Evolutionary conservation across 2,888 invertebrate genomes (phyloP).

Genomic region (Aspidiotus rigidus): DNA sequence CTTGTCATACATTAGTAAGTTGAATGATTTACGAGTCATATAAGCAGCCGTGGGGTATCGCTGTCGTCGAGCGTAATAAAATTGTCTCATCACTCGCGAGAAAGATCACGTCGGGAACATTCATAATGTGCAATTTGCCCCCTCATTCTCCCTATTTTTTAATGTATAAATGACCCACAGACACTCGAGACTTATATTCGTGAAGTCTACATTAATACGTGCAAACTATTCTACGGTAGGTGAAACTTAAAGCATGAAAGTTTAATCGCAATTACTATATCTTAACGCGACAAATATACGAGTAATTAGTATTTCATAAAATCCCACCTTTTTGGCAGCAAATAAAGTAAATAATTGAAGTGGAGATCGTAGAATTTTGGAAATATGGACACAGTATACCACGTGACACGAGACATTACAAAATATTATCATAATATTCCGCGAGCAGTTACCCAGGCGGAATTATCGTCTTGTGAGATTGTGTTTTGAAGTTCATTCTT

Average conservation of each 20-base stretch:
- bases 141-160: neutral
- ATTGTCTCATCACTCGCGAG: too few relatives aligned
- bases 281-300: neutral
- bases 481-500: slow-evolving; percentile 27
- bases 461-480: neutral
- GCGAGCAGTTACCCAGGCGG: neutral
- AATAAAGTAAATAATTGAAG: neutral
- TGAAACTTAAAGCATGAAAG: too few relatives aligned
- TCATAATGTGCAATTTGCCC: too few relatives aligned
- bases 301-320: neutral
- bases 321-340: slow-evolving; percentile 34
- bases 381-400: slow-evolving; percentile 14
- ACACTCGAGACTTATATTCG: neutral
- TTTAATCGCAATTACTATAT: neutral
- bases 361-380: slow-evolving; percentile 3
- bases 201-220: neutral
- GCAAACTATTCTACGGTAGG: neutral
- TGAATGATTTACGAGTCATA: too few relatives aligned
- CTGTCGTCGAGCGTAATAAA: too few relatives aligned
- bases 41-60: too few relatives aligned
- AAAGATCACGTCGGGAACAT: too few relatives aligned
- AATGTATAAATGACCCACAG: neutral
- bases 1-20: too few relatives aligned
- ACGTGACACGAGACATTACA: slow-evolving; percentile 16
- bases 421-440: slow-evolving; percentile 8